A percentile compares a stretch with the other conserved stretches of the same genome.
phyloP scores from a whole-genome alignment of 2,797 vertebrate species.

The Sebastes minor region DNA sequence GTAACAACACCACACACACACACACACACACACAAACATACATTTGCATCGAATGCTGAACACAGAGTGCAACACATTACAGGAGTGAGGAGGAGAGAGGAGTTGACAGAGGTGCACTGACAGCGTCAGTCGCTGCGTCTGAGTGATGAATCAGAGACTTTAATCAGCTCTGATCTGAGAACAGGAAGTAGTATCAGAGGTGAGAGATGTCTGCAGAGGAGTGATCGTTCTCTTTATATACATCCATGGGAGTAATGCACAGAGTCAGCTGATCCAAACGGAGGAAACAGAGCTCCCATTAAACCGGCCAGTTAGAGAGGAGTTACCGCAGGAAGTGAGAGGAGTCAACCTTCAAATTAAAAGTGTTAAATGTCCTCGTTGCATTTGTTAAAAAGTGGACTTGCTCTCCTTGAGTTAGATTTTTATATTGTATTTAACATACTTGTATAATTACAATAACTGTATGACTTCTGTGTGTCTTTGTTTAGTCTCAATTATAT shows the following conservation, averaged over 20 bases:
- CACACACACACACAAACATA: neutral
- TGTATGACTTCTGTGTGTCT: neutral
- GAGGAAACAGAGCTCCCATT: neutral
- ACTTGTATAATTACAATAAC: neutral
- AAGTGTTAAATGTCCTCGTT: neutral
- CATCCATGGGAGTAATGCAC: neutral
- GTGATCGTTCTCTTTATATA: neutral
- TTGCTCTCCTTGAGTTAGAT: neutral
- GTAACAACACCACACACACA: constrained; percentile 20
- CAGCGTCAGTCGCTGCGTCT: neutral
- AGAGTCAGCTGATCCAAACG: neutral
- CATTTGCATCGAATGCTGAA: neutral
- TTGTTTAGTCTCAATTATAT: neutral
- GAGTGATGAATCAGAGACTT: neutral
- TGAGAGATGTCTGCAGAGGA: constrained; percentile 14
- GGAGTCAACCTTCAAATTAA: constrained; percentile 11
- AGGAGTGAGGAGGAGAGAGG: neutral
- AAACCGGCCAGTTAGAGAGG: neutral
- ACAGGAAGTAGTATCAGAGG: neutral
- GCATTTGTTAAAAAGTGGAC: neutral
- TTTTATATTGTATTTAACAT: neutral
- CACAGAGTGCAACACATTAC: neutral
- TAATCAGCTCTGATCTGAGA: constrained; percentile 14
- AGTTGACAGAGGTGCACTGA: neutral
- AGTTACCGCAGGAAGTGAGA: neutral